phyloP scores from a whole-genome alignment of 2,113 vertebrate species.

The Corythornis cristatus region DNA sequence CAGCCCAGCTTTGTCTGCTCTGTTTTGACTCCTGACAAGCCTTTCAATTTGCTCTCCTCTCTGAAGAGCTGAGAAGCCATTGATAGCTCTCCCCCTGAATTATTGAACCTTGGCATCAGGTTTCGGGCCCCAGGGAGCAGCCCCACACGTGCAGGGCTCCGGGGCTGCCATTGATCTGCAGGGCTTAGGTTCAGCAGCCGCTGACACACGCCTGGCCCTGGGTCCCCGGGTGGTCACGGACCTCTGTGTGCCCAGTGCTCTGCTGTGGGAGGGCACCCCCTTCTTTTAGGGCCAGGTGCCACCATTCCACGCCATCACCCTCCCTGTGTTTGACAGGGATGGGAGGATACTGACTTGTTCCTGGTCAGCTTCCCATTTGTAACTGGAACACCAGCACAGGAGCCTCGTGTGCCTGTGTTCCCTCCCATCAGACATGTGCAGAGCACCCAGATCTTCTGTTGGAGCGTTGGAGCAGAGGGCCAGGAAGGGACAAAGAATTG shows the following conservation, averaged over 20 bases:
- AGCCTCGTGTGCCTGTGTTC: background rate
- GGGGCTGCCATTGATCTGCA: slow-evolving; percentile 78
- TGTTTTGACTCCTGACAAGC: slow-evolving; percentile 92
- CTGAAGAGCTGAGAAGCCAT: slow-evolving; percentile 87
- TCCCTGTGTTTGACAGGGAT: background rate
- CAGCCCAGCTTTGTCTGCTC: slow-evolving; percentile 68
- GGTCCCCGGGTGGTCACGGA: background rate
- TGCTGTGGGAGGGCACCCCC: background rate
- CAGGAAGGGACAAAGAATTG: background rate
- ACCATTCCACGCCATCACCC: background rate
- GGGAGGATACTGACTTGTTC: background rate
- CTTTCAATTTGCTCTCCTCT: slow-evolving; percentile 92
- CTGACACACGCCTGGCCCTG: background rate
- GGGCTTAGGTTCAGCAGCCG: slow-evolving; percentile 78
- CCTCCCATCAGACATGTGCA: background rate
- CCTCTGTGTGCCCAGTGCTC: background rate
- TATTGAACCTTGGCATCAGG: slow-evolving; percentile 78
- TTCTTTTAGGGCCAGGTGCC: background rate
- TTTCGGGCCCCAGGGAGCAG: slow-evolving; percentile 77
- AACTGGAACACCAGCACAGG: background rate
- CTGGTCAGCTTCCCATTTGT: background rate
- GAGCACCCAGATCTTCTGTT: background rate
- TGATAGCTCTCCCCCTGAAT: slow-evolving; percentile 84
- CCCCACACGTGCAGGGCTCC: background rate
- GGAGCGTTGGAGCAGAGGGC: background rate